Evolutionary conservation across 2,113 vertebrate species (phyloP), one percentile per base, ranked within the genome.

Genomic region (Percopsis transmontana): DNA sequence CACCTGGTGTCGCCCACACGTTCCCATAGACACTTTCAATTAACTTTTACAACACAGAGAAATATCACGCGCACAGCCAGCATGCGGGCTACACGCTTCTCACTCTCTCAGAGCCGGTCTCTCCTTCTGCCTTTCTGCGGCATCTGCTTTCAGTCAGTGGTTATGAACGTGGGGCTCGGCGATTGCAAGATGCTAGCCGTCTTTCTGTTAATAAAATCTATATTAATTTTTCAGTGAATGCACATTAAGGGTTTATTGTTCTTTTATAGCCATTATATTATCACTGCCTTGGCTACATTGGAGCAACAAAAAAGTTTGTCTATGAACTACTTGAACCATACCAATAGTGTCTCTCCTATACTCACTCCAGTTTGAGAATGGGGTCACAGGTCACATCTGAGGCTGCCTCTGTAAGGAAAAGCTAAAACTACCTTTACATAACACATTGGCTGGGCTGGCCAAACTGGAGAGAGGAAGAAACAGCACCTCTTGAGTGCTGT

Each of bases 21-120:
- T 19, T 18, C 64, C 48, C 72, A 68, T 70, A 85, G 76, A 86
- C 80, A 79, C 76, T 84, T 87, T 82, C 79, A 84, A 88, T 88
- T 87, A 84, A 84, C 80, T 87, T 81, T 72, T 76, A 85, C 80
- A 84, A 75, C 78, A 74, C 40, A 23, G 42, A 58, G 63, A 84
- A 69, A 79, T 76, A 81, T 80, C 56, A 50, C 67, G 66, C 58
- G 53, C 80, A 68, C 64, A 77, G 55, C 56, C 51, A 12, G 55
- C 33, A 52, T 69, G 70, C 59, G 24, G 54, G 62, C 73, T 62
- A 47, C 39, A 62, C 8, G 2, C 62, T 66, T 58, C 55, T 42
- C 38, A 3, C 16, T 44, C 11, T 41, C 27, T 38, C 20, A 11
- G 41, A n/a, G 14, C 13, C 54, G 5, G 18, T 52, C 50, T 13